Evolutionary conservation across 2,888 invertebrate genomes (phyloP).

Genomic region (Coelinius sp.): DNA sequence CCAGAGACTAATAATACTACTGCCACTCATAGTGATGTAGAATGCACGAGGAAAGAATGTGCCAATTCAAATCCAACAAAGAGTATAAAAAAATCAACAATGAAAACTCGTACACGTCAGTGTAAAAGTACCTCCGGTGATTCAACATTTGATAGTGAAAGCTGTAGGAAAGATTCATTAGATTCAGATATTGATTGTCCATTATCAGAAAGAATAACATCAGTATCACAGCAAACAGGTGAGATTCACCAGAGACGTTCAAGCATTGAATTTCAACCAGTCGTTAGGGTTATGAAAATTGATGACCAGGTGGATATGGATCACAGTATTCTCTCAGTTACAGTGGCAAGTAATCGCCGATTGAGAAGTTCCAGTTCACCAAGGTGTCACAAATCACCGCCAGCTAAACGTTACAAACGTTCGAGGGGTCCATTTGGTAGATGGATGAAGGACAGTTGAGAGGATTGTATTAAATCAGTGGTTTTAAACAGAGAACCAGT

Average conservation of each 20-base stretch:
- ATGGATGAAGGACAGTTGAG: slow-evolving; percentile 67
- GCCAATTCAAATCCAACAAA: background rate
- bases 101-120: slow-evolving; percentile 50
- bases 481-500: slow-evolving; percentile 21
- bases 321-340: slow-evolving; percentile 64
- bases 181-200: slow-evolving; percentile 56
- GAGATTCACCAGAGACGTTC: slow-evolving; percentile 64
- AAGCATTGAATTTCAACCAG: slow-evolving; percentile 75
- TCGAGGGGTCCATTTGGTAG: slow-evolving; percentile 60
- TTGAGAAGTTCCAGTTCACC: slow-evolving; percentile 67
- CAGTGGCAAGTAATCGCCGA: slow-evolving; percentile 66
- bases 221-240: slow-evolving; percentile 51
- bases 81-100: slow-evolving; percentile 36
- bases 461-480: slow-evolving; percentile 30
- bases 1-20: slow-evolving; percentile 9
- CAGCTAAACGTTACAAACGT: slow-evolving; percentile 61
- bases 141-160: slow-evolving; percentile 54
- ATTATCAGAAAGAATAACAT: slow-evolving; percentile 57
- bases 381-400: slow-evolving; percentile 57
- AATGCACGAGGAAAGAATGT: slow-evolving; percentile 45
- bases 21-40: slow-evolving; percentile 4
- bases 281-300: slow-evolving; percentile 78
- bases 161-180: slow-evolving; percentile 54
- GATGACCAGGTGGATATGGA: slow-evolving; percentile 71
- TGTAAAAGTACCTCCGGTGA: slow-evolving; percentile 45